phyloP scores from a whole-genome alignment of 2,888 invertebrate species.

The Polymixis lichenea region DNA sequence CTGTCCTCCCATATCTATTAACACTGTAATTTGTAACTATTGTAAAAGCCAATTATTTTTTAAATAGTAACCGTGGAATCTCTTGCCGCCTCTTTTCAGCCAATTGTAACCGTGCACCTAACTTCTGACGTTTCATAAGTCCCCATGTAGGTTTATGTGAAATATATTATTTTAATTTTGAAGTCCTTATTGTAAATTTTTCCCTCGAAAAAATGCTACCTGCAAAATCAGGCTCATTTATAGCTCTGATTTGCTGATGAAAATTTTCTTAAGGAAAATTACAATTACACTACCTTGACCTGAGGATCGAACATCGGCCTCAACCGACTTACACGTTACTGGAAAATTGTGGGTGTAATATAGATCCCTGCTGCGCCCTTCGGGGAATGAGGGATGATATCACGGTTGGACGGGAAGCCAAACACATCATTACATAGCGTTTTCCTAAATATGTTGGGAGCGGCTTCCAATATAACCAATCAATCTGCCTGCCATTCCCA shows the following conservation, averaged over 20 bases:
- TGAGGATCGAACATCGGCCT: not conserved
- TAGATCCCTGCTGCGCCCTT: not conserved
- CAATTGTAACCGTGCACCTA: no score
- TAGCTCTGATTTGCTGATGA: not conserved
- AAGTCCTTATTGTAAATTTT: not conserved
- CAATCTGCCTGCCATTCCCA: no score
- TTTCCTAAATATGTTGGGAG: no score
- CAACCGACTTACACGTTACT: not conserved
- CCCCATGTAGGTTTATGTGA: no score
- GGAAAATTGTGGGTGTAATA: not conserved
- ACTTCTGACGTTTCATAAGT: no score
- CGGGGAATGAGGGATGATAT: not conserved
- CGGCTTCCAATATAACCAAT: not conserved
- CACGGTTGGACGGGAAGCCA: not conserved
- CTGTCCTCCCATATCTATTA: no score
- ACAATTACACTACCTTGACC: not conserved
- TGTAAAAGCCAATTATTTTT: no score
- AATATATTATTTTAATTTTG: no score
- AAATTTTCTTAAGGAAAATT: not conserved
- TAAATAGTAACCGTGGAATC: no score
- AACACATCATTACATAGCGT: not conserved
- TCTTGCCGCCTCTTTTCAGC: no score
- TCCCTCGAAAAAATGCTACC: fast-evolving
- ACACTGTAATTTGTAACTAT: no score
- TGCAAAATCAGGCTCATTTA: not conserved